Evolutionary conservation across 1,140 invertebrate species (phyloP).

Genomic region (Ctenoplectra terminalis): DNA sequence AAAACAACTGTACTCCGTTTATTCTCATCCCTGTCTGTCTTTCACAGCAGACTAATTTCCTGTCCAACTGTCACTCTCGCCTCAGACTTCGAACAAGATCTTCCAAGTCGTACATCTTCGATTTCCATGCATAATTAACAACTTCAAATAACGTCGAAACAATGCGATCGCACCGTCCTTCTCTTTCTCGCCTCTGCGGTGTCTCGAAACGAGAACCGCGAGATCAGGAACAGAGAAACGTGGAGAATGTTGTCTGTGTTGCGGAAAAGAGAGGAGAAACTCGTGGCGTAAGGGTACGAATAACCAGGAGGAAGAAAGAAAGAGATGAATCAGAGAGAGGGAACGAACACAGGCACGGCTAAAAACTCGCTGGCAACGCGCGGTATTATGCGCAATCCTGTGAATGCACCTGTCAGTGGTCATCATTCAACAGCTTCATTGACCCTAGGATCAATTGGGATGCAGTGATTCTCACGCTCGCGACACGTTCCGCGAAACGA

Average conservation of each 20-base stretch:
- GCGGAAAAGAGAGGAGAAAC: background rate
- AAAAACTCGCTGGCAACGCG: slow-evolving; percentile 64
- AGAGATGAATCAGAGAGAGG: slow-evolving; percentile 37
- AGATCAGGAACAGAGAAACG: slow-evolving; percentile 2
- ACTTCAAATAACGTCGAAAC: slow-evolving; percentile 39
- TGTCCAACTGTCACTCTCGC: background rate
- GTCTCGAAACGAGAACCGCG: slow-evolving; percentile 5
- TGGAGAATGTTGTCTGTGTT: background rate
- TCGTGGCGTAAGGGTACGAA: background rate
- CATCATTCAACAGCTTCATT: slow-evolving; percentile 78
- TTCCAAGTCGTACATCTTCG: slow-evolving; percentile 40
- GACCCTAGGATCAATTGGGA: slow-evolving; percentile 77
- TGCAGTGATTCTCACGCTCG: slow-evolving; percentile 73
- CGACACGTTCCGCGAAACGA: slow-evolving; percentile 51
- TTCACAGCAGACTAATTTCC: background rate
- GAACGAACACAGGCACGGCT: slow-evolving; percentile 39
- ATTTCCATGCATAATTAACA: slow-evolving; percentile 70
- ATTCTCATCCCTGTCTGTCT: background rate
- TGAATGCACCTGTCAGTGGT: slow-evolving; percentile 77
- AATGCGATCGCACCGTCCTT: slow-evolving; percentile 49
- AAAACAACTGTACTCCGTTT: background rate
- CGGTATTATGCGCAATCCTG: slow-evolving; percentile 67
- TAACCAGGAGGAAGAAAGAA: background rate
- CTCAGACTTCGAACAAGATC: background rate
- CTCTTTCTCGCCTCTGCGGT: slow-evolving; percentile 43